Conservation (phyloP, 1,140 invertebrate genomes). For the Calliphora vicina region DNA sequence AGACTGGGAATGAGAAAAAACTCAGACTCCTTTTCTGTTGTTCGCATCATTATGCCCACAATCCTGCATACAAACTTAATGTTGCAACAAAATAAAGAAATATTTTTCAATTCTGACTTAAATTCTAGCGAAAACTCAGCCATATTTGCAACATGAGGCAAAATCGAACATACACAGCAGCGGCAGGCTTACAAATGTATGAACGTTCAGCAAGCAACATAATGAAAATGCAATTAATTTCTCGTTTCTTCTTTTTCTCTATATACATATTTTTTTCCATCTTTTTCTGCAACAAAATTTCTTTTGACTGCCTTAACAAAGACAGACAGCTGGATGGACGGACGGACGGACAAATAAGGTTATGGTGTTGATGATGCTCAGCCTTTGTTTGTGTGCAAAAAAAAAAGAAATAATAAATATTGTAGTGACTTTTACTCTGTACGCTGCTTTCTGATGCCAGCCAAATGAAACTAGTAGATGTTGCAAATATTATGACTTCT, state of each 20-base stretch:
- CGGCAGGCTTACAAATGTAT: neutral
- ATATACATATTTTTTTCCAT: no score
- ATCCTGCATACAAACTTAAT: neutral
- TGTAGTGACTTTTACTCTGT: neutral
- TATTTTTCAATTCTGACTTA: neutral
- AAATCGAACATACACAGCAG: no score
- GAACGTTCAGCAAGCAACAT: slow-evolving; percentile 48
- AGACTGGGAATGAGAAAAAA: neutral
- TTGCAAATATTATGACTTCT: slow-evolving; percentile 14
- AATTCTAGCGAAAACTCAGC: neutral
- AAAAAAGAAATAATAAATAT: slow-evolving; percentile 26
- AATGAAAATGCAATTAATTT: slow-evolving; percentile 64
- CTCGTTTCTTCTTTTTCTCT: slow-evolving; percentile 20
- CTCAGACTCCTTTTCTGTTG: neutral
- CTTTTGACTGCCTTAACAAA: slow-evolving; percentile 20
- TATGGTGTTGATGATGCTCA: slow-evolving; percentile 39
- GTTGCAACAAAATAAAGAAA: neutral
- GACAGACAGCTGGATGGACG: neutral
- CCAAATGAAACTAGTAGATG: neutral
- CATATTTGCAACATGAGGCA: neutral
- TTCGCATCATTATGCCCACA: slow-evolving; percentile 3
- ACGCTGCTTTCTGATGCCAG: no score
- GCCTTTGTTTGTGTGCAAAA: neutral
- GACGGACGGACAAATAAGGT: slow-evolving; percentile 40
- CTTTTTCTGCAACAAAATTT: slow-evolving; percentile 4